phyloP scores from a whole-genome alignment of 2,797 vertebrate genomes.

The Sebastes cheni region DNA sequence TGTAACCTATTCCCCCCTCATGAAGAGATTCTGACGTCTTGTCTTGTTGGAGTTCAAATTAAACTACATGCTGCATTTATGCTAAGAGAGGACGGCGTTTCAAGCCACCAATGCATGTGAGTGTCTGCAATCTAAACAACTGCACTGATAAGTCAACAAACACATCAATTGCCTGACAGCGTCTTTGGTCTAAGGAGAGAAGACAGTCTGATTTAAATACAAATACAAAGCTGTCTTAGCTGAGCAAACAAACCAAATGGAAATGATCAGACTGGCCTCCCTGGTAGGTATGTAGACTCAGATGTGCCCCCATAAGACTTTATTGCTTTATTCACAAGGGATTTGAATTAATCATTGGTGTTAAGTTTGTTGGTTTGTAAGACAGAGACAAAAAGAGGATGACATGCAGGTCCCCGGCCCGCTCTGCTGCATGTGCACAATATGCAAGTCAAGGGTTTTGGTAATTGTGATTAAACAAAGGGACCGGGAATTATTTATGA shows the following conservation, averaged over 20 bases:
- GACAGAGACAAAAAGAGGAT: not conserved
- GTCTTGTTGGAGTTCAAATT: not conserved
- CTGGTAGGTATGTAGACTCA: conserved; percentile 66
- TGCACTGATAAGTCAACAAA: conserved; percentile 23
- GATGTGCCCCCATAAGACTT: conserved; percentile 64
- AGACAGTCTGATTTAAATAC: conserved; percentile 69
- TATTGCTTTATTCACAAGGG: conserved; percentile 74
- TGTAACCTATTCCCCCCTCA: not conserved
- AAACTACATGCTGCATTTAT: not conserved
- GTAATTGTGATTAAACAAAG: conserved; percentile 15
- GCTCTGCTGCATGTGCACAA: conserved; percentile 4
- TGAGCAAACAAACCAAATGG: conserved; percentile 71
- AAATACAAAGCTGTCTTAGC: conserved; percentile 66
- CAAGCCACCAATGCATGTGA: not conserved
- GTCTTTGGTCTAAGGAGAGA: conserved; percentile 40
- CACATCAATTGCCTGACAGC: conserved; percentile 13
- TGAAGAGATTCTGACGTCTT: not conserved
- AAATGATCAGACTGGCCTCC: conserved; percentile 29
- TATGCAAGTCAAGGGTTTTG: not conserved
- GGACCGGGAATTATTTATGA: not conserved
- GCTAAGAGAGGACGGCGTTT: not conserved
- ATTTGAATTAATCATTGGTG: conserved; percentile 70
- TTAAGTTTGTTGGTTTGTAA: conserved; percentile 9
- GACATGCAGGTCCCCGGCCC: not conserved
- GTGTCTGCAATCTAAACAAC: conserved; percentile 22